A percentile compares a stretch with the other conserved stretches of the same genome.
Evolutionary conservation across 92 coral and sea anemone species (phyloP).

Genomic region (Zoanthus sociatus): DNA sequence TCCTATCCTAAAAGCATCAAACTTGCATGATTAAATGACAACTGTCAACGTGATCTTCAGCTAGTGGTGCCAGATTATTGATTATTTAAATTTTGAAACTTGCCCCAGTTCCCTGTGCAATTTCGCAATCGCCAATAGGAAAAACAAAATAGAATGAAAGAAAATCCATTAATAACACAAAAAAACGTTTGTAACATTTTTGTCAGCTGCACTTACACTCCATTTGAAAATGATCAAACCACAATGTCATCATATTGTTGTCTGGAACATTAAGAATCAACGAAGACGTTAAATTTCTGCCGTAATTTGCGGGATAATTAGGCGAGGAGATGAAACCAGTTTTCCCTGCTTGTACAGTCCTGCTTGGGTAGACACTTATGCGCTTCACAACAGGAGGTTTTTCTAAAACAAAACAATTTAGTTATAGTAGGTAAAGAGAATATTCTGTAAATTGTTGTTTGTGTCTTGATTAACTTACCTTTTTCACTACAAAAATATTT

Average conservation of each 20-base stretch:
- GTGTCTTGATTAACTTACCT: too few species aligned
- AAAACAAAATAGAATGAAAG: too few species aligned
- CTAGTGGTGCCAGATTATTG: too few species aligned
- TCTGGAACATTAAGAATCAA: constrained; percentile 23
- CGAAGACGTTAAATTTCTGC: not conserved
- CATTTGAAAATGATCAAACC: constrained; percentile 28
- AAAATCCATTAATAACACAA: too few species aligned
- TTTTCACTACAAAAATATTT: too few species aligned
- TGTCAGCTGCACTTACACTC: not conserved
- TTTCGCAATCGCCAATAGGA: too few species aligned
- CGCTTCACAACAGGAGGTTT: not conserved
- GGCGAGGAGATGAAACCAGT: constrained; percentile 20
- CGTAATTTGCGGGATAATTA: constrained; percentile 10
- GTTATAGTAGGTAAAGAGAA: not conserved
- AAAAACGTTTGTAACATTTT: not conserved
- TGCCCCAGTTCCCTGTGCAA: too few species aligned
- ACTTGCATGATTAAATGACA: too few species aligned
- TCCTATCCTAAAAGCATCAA: too few species aligned
- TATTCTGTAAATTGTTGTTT: too few species aligned
- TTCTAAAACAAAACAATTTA: not conserved
- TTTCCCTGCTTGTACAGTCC: not conserved
- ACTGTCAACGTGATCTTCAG: too few species aligned
- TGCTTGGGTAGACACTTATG: constrained; percentile 30
- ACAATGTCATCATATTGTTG: constrained; percentile 10
- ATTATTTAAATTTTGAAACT: too few species aligned